Evolutionary conservation across 2,888 invertebrate genomes (phyloP).

Genomic region (Harmothoe impar): DNA sequence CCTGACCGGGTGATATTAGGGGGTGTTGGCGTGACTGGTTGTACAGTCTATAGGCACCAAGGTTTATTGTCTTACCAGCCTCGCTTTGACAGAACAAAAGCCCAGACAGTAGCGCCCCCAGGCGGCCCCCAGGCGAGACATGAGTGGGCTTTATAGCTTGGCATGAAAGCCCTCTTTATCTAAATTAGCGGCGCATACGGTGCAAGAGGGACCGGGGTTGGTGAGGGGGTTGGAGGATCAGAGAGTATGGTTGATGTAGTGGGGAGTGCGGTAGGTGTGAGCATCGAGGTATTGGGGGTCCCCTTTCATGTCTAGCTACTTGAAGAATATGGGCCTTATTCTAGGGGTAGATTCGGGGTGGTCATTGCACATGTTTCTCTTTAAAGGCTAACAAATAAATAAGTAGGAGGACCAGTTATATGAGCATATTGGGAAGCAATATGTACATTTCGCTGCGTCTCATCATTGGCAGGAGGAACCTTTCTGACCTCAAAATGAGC

Average conservation of each 20-base stretch:
- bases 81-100: not conserved
- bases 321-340: too few relatives aligned
- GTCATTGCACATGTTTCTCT: too few relatives aligned
- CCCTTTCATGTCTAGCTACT: too few relatives aligned
- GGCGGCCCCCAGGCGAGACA: not conserved
- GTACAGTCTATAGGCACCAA: not conserved
- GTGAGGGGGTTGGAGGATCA: not conserved
- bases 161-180: constrained; percentile 24
- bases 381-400: too few relatives aligned
- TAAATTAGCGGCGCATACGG: not conserved
- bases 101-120: not conserved
- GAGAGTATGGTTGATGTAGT: not conserved
- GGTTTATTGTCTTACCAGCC: not conserved
- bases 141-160: constrained; percentile 13
- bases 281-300: too few relatives aligned
- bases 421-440: too few relatives aligned
- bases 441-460: too few relatives aligned
- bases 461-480: too few relatives aligned
- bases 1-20: not conserved
- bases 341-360: too few relatives aligned
- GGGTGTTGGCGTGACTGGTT: not conserved
- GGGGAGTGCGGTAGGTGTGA: not conserved
- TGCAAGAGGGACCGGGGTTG: not conserved
- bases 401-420: too few relatives aligned
- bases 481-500: too few relatives aligned